phyloP scores from a whole-genome alignment of 2,113 vertebrate genomes.

The crab-eating macaque (Macaca fascicularis) region DNA sequence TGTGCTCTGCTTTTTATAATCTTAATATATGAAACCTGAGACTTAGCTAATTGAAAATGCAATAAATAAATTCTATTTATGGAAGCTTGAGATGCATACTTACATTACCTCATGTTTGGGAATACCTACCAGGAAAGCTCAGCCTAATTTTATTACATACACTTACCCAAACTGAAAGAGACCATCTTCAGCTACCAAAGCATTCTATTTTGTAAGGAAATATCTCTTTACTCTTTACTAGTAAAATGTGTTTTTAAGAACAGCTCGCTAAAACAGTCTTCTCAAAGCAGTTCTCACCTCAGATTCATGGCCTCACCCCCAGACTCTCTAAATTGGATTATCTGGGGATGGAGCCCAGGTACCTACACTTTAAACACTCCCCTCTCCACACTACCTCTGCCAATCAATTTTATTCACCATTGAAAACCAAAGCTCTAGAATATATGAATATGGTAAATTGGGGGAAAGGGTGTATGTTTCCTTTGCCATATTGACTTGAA shows the following conservation, averaged over 20 bases:
- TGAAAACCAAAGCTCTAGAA: background rate
- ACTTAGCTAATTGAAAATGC: background rate
- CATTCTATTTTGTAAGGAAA: slow-evolving; percentile 19
- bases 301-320: background rate
- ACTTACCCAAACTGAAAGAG: slow-evolving; percentile 36
- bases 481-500: slow-evolving; percentile 34
- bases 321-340: background rate
- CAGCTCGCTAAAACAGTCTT: background rate
- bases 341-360: background rate
- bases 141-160: background rate
- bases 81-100: background rate
- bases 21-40: slow-evolving; percentile 41
- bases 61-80: slow-evolving; percentile 14
- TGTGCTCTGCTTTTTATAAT: slow-evolving; percentile 4
- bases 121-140: background rate
- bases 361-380: background rate
- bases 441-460: background rate
- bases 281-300: background rate
- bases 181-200: background rate
- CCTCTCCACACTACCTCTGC: background rate
- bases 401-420: slow-evolving; percentile 3
- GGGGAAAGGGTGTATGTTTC: background rate
- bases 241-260: slow-evolving; percentile 27
- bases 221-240: background rate
- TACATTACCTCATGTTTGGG: slow-evolving; percentile 14